phyloP scores from a whole-genome alignment of 2,113 vertebrate species.

The Gymnarchus niloticus region DNA sequence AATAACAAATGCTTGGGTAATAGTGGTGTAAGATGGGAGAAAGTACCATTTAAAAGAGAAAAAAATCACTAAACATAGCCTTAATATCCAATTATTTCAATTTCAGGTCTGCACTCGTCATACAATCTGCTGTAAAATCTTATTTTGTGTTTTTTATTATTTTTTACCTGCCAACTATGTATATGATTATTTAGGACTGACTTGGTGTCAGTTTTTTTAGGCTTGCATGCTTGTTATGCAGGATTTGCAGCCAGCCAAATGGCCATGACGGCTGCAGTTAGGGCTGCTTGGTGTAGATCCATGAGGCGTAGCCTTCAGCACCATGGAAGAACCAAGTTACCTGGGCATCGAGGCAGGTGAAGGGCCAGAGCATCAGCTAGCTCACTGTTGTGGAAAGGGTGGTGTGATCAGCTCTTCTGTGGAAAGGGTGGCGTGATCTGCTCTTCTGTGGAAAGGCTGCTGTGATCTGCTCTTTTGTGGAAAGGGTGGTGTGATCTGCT shows the following conservation, averaged over 20 bases:
- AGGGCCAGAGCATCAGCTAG: too few species aligned
- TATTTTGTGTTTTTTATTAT: background rate
- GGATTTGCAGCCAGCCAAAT: background rate
- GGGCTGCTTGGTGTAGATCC: background rate
- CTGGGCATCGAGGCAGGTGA: too few species aligned
- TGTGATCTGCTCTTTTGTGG: too few species aligned
- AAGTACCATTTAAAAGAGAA: background rate
- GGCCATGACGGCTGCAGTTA: background rate
- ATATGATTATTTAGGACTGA: conserved; percentile 1
- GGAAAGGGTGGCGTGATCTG: too few species aligned
- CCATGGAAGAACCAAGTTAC: too few species aligned
- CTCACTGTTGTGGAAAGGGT: too few species aligned
- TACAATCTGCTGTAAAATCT: background rate
- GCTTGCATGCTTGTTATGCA: background rate
- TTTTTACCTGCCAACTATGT: background rate
- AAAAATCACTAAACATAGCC: background rate
- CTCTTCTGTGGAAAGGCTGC: too few species aligned
- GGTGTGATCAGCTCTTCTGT: too few species aligned
- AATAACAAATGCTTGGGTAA: background rate
- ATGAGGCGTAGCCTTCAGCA: background rate
- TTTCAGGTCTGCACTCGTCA: background rate
- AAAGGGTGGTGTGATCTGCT: too few species aligned
- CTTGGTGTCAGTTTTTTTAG: background rate
- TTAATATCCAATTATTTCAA: background rate
- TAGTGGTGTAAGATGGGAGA: background rate